Evolutionary conservation across 2,113 vertebrate species (phyloP).

Genomic region (Montifringilla adamsi): DNA sequence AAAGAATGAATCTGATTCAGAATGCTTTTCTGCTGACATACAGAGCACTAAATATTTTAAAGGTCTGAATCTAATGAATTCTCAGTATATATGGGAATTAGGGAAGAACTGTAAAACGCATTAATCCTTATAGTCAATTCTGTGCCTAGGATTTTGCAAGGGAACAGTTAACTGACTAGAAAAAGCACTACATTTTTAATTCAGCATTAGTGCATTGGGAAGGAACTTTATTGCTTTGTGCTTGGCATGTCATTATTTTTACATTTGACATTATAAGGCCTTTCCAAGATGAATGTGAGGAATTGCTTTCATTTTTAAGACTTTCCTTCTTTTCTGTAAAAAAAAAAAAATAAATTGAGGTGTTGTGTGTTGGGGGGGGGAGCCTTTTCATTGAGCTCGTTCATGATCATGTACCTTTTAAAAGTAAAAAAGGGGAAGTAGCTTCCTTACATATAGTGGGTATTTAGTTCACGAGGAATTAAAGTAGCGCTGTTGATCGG

Average conservation of each 20-base stretch:
- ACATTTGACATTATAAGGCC: conserved; percentile 88
- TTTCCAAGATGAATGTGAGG: conserved; percentile 97
- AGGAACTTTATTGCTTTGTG: conserved; percentile 87
- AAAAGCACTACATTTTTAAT: conserved; percentile 86
- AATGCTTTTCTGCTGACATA: conserved; percentile 87
- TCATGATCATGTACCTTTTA: conserved; percentile 69
- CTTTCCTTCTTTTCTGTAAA: conserved; percentile 81
- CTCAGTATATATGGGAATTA: conserved; percentile 76
- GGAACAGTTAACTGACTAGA: conserved; percentile 82
- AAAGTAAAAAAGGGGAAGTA: conserved; percentile 63
- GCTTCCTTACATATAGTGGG: conserved; percentile 81
- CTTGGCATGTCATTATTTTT: conserved; percentile 94
- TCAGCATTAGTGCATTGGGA: conserved; percentile 79
- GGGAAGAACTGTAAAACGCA: conserved; percentile 80
- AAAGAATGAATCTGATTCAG: conserved; percentile 85
- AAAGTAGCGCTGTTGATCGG: conserved; percentile 93
- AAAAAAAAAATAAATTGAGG: not conserved
- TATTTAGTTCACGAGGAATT: conserved; percentile 71
- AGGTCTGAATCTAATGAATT: conserved; percentile 80
- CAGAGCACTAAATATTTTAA: conserved; percentile 85
- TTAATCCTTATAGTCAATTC: conserved; percentile 85
- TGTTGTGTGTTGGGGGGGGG: not conserved
- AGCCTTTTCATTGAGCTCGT: conserved; percentile 66
- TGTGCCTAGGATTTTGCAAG: conserved; percentile 81
- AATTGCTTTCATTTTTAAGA: conserved; percentile 95